Evolutionary conservation across 2,888 invertebrate genomes (phyloP).

Genomic region (Flexamia atlantica): DNA sequence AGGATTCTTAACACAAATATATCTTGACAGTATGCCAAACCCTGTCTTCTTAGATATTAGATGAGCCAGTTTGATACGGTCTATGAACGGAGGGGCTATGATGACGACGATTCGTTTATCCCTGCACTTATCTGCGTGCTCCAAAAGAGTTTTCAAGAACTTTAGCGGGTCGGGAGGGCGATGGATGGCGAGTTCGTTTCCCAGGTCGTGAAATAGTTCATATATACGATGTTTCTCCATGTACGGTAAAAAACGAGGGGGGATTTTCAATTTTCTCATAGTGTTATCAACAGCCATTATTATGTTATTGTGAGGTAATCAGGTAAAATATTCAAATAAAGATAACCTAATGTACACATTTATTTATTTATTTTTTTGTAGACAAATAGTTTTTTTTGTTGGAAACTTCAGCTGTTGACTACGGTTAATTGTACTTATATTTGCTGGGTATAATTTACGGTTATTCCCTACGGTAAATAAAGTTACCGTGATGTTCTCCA

Average conservation of each 20-base stretch:
- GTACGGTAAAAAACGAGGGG: constrained; percentile 79
- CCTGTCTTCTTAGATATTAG: constrained; percentile 2
- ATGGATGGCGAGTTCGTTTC: constrained; percentile 78
- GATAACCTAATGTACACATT: too few species aligned
- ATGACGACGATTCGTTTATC: constrained; percentile 78
- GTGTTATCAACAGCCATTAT: constrained; percentile 66
- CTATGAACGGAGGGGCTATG: constrained; percentile 76
- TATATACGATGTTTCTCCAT: constrained; percentile 82
- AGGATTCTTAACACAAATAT: constrained; percentile 19
- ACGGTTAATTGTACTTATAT: too few species aligned
- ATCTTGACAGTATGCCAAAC: constrained; percentile 4
- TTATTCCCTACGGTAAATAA: too few species aligned
- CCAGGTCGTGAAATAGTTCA: constrained; percentile 81
- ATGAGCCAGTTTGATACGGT: constrained; percentile 67
- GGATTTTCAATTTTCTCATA: constrained; percentile 66
- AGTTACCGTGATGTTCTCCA: too few species aligned
- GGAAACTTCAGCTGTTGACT: too few species aligned
- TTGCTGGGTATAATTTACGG: too few species aligned
- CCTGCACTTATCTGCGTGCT: constrained; percentile 75
- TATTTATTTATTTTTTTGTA: too few species aligned
- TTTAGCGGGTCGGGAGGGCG: constrained; percentile 81
- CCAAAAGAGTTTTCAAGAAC: constrained; percentile 79
- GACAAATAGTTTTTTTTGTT: too few species aligned
- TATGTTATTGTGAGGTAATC: too few species aligned
- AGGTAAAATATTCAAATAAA: too few species aligned